phyloP scores from a whole-genome alignment of 2,113 vertebrate species.

The Erythrolamprus reginae region DNA sequence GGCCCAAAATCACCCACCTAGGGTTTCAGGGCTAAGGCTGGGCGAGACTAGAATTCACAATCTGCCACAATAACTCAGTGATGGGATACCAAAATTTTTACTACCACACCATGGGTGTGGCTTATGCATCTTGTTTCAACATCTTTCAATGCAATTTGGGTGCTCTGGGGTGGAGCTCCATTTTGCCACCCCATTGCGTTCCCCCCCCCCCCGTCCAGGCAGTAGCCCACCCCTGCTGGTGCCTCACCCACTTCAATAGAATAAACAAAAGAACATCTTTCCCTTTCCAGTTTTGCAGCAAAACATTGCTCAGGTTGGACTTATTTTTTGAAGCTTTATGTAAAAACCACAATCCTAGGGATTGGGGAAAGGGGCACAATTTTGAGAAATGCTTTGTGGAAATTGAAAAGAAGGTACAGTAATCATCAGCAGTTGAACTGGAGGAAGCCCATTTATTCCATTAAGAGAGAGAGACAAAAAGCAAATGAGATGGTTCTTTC shows the following conservation, averaged over 20 bases:
- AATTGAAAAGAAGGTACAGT: constrained; percentile 40
- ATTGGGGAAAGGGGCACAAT: neutral
- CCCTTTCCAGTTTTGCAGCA: constrained; percentile 16
- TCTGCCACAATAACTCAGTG: too few species aligned
- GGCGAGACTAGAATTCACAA: neutral
- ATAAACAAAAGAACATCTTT: neutral
- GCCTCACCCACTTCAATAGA: neutral
- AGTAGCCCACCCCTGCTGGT: too few species aligned
- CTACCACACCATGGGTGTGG: too few species aligned
- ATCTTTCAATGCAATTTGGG: too few species aligned
- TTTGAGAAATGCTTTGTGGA: neutral
- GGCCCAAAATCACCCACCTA: neutral
- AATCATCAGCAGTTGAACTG: constrained; percentile 44
- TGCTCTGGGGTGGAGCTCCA: too few species aligned
- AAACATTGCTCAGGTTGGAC: neutral
- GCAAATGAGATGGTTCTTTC: constrained; percentile 13
- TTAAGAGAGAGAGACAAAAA: neutral
- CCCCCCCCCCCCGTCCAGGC: too few species aligned
- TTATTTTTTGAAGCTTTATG: constrained; percentile 36
- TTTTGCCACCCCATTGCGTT: too few species aligned
- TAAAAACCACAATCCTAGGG: neutral
- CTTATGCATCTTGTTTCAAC: too few species aligned
- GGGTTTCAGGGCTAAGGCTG: neutral
- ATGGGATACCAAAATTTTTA: too few species aligned
- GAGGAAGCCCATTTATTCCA: constrained; percentile 27